Conservation (phyloP, 2,797 vertebrate genomes). For the Muraenolepis orangiensis region DNA sequence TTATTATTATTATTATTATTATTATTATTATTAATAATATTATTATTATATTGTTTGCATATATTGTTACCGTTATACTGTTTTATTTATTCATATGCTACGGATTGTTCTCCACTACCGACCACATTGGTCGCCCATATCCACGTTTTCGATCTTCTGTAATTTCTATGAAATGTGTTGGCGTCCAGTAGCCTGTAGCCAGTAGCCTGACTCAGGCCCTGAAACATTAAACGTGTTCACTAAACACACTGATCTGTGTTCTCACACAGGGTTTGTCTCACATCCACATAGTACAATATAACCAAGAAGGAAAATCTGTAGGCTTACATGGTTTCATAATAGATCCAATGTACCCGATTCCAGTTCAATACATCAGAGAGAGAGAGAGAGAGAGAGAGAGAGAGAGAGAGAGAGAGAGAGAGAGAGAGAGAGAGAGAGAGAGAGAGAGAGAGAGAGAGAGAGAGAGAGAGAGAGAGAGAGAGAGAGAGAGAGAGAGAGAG, state of each 20-base stretch:
- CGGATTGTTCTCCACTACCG: conserved; percentile 68
- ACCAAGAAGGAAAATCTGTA: too few relatives aligned
- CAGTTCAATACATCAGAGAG: too few relatives aligned
- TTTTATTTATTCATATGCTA: conserved; percentile 86
- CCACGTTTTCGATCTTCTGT: conserved; percentile 55
- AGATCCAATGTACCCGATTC: neutral
- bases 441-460: too few relatives aligned
- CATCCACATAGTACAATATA: too few relatives aligned
- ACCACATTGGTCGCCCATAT: conserved; percentile 86
- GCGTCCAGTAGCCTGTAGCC: conserved; percentile 75
- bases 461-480: too few relatives aligned
- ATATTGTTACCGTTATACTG: conserved; percentile 27
- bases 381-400: too few relatives aligned
- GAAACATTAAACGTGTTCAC: conserved; percentile 77
- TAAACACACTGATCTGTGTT: conserved; percentile 3
- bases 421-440: too few relatives aligned
- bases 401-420: too few relatives aligned
- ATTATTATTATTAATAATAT: neutral
- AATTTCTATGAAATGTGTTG: conserved; percentile 91
- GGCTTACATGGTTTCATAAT: neutral
- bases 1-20: neutral
- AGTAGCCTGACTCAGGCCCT: conserved; percentile 76
- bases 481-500: too few relatives aligned
- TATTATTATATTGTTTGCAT: too few relatives aligned
- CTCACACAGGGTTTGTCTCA: conserved; percentile 12